Base-by-base conservation (phyloP, 2,888 invertebrate species). In the Ctenicera cuprea region DNA sequence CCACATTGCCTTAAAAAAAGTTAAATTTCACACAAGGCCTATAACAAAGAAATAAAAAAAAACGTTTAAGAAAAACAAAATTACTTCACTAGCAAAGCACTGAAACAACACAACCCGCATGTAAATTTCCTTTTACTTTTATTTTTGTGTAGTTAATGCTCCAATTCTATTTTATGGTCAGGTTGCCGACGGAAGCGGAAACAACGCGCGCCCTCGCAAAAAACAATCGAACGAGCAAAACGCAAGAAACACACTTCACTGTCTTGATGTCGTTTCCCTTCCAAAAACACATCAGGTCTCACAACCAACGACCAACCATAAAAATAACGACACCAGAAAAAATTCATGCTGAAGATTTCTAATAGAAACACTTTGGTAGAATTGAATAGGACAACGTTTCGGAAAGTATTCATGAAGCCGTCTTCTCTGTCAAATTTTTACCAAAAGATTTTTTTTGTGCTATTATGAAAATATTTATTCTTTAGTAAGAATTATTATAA, bases 161-260 rank as follows among this genome's bases (percentile, higher is more conserved):
- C 59, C 67, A 43, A 33, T 67, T 67, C 52, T 69, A 50, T 52
- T 69, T 69, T 69, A 61, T 37, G 62, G 61, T 22, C 57, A 67
- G 43, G 37, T 45, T 26, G 61, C 69, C 68, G 57, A 45, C 54
- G 68, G 57, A 57, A 45, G 37, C 68, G 59, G 59, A 45, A 59
- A 54, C 54, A 62, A 50, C 62, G 54, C 54, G 45, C 48, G 43
- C 52, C 30, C 33, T 33, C 52, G 30, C 30, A 63, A 50, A 54
- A 54, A 59, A 30, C 50, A 62, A 41, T 33, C 45, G 45, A 69
- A 69, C 43, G 41, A 57, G 33, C 57, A 67, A 57, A 67, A 57
- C 26, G 43, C 57, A 59, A 67, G 57, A 16, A 66, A 67, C 67
- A 67, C 67, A 57, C 67, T 67, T 52, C 57, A 43, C 43, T 57